A percentile compares a stretch with the other conserved stretches of the same genome.
These are phyloP conservation scores for Ophioninae sp. DNA, from an alignment of 2,888 invertebrate genomes.

Conservation along the genomic window DNA sequence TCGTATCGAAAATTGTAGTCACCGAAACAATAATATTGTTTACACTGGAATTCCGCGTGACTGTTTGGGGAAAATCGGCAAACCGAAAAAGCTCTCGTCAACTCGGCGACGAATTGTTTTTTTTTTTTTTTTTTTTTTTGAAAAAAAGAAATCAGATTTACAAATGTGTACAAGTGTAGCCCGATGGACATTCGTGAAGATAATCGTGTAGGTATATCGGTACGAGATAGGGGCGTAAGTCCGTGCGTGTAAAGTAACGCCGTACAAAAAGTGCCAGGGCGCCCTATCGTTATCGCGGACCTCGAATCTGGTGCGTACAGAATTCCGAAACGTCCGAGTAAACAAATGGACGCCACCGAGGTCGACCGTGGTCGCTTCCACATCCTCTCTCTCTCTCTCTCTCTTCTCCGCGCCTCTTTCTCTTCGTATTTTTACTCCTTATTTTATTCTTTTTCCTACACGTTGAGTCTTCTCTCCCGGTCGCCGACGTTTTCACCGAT, in stretches of 20 bases:
- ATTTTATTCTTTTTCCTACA: constrained; percentile 56
- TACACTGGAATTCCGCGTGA: too few species aligned
- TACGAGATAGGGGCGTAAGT: neutral
- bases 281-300: constrained; percentile 68
- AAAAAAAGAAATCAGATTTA: neutral
- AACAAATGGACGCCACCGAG: constrained; percentile 72
- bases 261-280: constrained; percentile 22
- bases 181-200: neutral
- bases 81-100: too few species aligned
- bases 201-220: neutral
- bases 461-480: constrained; percentile 43
- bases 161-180: neutral
- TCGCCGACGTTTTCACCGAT: constrained; percentile 60
- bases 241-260: constrained; percentile 39
- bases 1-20: too few species aligned
- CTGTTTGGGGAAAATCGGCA: too few species aligned
- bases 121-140: neutral
- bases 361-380: constrained; percentile 65
- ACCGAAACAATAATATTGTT: too few species aligned
- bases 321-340: constrained; percentile 69
- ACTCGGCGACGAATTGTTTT: neutral
- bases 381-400: constrained; percentile 64
- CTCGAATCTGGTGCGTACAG: constrained; percentile 73
- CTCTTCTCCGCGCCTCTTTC: constrained; percentile 53
- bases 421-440: constrained; percentile 57